These are phyloP conservation scores for Naja naja DNA, from an alignment of 2,113 vertebrate genomes.

Conservation along the genomic window DNA sequence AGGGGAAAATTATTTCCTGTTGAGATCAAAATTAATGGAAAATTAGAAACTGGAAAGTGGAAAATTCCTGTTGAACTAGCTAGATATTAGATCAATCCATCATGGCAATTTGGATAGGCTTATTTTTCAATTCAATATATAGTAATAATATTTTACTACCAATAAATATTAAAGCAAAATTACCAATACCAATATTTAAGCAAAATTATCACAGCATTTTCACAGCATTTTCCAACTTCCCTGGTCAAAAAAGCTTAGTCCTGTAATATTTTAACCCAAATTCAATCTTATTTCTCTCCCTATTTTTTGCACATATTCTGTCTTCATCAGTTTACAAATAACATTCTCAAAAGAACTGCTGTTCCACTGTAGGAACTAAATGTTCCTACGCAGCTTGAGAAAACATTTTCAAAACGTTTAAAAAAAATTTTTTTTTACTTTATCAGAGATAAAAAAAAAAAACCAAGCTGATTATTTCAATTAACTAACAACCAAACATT, in stretches of 20 bases:
- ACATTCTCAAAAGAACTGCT: constrained; percentile 8
- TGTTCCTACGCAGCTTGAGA: background rate
- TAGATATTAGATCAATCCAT: background rate
- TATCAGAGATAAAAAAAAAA: constrained; percentile 16
- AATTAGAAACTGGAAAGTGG: background rate
- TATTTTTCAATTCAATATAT: background rate
- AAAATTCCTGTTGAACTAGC: background rate
- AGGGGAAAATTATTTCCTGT: background rate
- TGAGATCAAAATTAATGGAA: background rate
- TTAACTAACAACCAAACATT: constrained; percentile 36
- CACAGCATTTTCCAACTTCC: background rate
- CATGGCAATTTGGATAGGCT: background rate
- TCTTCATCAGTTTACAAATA: constrained; percentile 12
- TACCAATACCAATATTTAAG: background rate
- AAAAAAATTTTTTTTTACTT: constrained; percentile 38
- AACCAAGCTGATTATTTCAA: constrained; percentile 13
- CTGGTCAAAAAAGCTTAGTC: background rate
- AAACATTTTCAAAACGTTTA: constrained; percentile 37
- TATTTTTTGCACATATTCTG: background rate
- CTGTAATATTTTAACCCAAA: background rate
- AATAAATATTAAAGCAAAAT: background rate
- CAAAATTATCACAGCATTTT: background rate
- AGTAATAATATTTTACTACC: background rate
- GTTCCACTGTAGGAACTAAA: constrained; percentile 12
- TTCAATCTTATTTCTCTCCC: background rate